Evolutionary conservation across 2,113 vertebrate species (phyloP).

Genomic region (Catharus minimus): DNA sequence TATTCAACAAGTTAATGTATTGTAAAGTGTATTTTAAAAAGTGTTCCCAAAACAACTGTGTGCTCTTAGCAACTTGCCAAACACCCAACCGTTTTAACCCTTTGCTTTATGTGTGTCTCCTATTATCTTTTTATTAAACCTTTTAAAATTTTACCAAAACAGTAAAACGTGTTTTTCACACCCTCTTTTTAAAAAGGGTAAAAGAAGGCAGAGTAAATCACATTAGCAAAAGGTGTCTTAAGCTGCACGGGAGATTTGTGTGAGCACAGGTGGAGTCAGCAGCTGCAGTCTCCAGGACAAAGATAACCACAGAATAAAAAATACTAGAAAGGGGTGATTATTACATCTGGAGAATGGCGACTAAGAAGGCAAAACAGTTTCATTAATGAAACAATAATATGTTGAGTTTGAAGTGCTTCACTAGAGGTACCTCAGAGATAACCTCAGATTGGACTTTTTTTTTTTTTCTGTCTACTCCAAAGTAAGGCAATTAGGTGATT

Average conservation of each 20-base stretch:
- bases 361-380: not conserved
- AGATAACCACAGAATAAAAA: not conserved
- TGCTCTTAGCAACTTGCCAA: no score
- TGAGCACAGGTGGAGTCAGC: not conserved
- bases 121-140: no score
- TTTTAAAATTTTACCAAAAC: no score
- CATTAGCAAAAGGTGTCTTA: not conserved
- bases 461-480: not conserved
- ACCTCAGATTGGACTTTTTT: not conserved
- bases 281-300: not conserved
- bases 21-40: no score
- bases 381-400: not conserved
- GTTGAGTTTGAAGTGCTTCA: not conserved
- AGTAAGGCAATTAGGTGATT: not conserved
- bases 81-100: no score
- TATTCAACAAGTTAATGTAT: no score
- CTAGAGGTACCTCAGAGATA: not conserved
- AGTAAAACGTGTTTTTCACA: no score
- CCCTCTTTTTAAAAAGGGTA: not conserved
- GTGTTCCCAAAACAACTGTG: no score
- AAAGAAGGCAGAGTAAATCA: not conserved
- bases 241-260: not conserved
- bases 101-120: no score
- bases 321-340: not conserved
- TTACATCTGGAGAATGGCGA: not conserved